Conservation (phyloP, 2,113 vertebrate genomes). For the Chloropsis hardwickii region DNA sequence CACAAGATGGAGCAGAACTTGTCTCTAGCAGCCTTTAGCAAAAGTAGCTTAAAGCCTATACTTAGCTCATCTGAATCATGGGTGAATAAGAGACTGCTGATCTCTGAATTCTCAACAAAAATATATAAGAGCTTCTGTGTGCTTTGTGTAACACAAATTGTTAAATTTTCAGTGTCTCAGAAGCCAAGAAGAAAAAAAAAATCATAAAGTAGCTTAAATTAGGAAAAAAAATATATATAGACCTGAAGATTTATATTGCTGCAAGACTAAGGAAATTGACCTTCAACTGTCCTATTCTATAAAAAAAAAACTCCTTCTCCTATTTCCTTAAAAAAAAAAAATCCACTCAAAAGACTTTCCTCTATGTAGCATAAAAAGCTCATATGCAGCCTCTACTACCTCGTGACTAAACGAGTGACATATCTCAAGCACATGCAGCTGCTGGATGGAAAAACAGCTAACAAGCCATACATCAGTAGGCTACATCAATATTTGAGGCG, state of each 20-base stretch:
- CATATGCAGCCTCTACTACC: fast-evolving
- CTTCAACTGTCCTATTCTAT: not conserved
- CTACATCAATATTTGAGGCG: not conserved
- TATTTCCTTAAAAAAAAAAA: not conserved
- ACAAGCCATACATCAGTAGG: not conserved
- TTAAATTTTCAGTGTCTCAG: not conserved
- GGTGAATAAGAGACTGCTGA: conserved; percentile 15
- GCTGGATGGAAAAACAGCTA: not conserved
- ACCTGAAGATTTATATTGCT: not conserved
- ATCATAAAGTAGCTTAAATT: not conserved
- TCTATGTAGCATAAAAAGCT: not conserved
- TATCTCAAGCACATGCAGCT: not conserved
- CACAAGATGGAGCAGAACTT: conserved; percentile 45
- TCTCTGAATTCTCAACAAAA: not conserved
- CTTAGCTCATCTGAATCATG: not conserved
- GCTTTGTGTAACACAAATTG: not conserved
- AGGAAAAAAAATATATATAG: not conserved
- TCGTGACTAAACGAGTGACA: not conserved
- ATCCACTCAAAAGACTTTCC: not conserved
- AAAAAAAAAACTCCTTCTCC: too few species aligned
- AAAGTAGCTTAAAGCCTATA: not conserved
- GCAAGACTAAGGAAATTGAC: not conserved
- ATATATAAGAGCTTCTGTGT: not conserved
- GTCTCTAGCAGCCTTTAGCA: not conserved
- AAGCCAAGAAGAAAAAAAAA: not conserved